Percentiles rank a stretch among this genome's conserved stretches.
Conservation (phyloP, 2,888 invertebrate species). For the Dioctria rufipes region DNA sequence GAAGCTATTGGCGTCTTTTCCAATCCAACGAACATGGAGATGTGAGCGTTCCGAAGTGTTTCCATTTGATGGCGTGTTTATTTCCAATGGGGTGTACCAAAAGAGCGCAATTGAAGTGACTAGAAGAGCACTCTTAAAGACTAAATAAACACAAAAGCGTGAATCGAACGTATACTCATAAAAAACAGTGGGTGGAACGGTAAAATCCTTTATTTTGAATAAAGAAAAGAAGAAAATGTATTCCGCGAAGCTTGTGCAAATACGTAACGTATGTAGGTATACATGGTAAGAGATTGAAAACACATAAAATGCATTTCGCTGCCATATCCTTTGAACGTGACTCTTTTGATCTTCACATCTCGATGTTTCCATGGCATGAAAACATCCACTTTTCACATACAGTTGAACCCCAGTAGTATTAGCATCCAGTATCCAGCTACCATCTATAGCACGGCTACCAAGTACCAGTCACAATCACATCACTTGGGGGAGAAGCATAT, state of each 20-base stretch:
- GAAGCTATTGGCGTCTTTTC: conserved; percentile 40
- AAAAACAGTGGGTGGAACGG: conserved; percentile 23
- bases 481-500: background rate
- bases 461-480: too few relatives aligned
- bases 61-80: conserved; percentile 43
- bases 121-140: conserved; percentile 15
- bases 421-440: too few relatives aligned
- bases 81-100: conserved; percentile 26
- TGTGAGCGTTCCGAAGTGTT: conserved; percentile 24
- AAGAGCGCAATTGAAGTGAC: conserved; percentile 8
- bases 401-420: conserved; percentile 10
- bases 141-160: conserved; percentile 44
- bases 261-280: conserved; percentile 31
- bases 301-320: conserved; percentile 48
- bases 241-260: conserved; percentile 46
- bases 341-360: conserved; percentile 43
- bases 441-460: too few relatives aligned
- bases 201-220: conserved; percentile 43
- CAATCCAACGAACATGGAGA: conserved; percentile 22
- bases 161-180: conserved; percentile 11
- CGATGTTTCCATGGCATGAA: conserved; percentile 35
- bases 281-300: conserved; percentile 50
- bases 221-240: conserved; percentile 37
- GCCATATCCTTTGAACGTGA: conserved; percentile 52
- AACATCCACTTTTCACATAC: conserved; percentile 46